A percentile compares a stretch with the other conserved stretches of the same genome.
Conservation (phyloP, 1,140 invertebrate species). For the Berghia stephanieae region DNA sequence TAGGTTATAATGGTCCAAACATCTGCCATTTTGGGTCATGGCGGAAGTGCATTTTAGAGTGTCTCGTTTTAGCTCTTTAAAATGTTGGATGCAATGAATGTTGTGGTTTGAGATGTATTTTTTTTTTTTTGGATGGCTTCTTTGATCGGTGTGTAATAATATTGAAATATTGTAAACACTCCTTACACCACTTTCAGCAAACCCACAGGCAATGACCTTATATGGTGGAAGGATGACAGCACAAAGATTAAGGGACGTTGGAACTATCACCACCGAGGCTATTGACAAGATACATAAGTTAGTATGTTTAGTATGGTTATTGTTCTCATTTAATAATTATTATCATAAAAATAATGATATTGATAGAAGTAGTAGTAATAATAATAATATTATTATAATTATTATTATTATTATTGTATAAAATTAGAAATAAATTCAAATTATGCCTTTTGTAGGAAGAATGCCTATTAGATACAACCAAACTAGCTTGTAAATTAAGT, state of each 20-base stretch:
- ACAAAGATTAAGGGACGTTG: conserved; percentile 65
- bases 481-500: not conserved
- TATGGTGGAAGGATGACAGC: conserved; percentile 65
- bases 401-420: not conserved
- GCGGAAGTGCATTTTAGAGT: too few species aligned
- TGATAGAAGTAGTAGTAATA: not conserved
- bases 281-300: conserved; percentile 80
- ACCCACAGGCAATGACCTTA: conserved; percentile 54
- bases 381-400: not conserved
- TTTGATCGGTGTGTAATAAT: not conserved
- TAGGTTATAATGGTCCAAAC: too few species aligned
- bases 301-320: conserved; percentile 1
- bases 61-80: too few species aligned
- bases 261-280: conserved; percentile 75
- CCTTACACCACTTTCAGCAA: conserved; percentile 35
- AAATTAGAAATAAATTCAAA: not conserved
- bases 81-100: too few species aligned
- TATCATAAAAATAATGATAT: not conserved
- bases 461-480: not conserved
- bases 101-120: not conserved
- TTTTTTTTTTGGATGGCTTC: not conserved
- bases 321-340: not conserved
- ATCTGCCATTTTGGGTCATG: too few species aligned
- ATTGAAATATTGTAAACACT: not conserved
- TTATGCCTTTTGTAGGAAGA: not conserved